Evolutionary conservation across 2,888 invertebrate species (phyloP).

Genomic region (Branchinecta sandiegonensis): DNA sequence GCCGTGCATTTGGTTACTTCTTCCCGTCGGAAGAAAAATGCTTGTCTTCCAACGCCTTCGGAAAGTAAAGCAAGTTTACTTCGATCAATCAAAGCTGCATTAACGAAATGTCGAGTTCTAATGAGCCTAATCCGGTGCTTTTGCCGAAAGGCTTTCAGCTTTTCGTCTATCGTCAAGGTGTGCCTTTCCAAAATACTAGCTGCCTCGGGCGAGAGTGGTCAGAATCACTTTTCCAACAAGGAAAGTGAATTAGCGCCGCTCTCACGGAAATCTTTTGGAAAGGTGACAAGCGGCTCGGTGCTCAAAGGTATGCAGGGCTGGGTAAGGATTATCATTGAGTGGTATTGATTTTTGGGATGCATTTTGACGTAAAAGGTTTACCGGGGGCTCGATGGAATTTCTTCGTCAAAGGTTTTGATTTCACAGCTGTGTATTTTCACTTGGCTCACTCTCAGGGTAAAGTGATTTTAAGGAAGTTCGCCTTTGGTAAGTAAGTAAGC

Average conservation of each 20-base stretch:
- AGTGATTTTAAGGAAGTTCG: too few relatives aligned
- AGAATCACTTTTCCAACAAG: constrained; percentile 14
- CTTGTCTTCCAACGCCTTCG: not conserved
- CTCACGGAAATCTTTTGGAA: constrained; percentile 1
- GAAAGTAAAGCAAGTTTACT: constrained; percentile 13
- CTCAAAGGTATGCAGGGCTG: not conserved
- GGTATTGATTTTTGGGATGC: constrained; percentile 6
- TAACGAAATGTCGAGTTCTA: constrained; percentile 5
- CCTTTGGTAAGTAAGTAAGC: too few relatives aligned
- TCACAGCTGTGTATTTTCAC: too few relatives aligned
- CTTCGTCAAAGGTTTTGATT: too few relatives aligned
- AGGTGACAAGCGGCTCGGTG: not conserved
- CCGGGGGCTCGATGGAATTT: too few relatives aligned
- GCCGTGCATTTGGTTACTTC: too few relatives aligned
- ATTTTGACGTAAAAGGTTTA: constrained; percentile 9
- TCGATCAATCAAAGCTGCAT: constrained; percentile 10
- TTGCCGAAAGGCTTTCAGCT: constrained; percentile 1
- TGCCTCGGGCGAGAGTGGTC: not conserved
- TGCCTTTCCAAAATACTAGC: constrained; percentile 6
- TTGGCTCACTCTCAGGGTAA: too few relatives aligned
- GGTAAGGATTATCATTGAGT: not conserved
- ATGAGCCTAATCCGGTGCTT: constrained; percentile 15
- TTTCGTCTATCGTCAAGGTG: constrained; percentile 15
- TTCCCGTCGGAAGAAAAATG: too few relatives aligned
- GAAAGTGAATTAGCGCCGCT: constrained; percentile 15